Evolutionary conservation across 2,888 invertebrate species (phyloP).

Genomic region (Byasa hedistus): DNA sequence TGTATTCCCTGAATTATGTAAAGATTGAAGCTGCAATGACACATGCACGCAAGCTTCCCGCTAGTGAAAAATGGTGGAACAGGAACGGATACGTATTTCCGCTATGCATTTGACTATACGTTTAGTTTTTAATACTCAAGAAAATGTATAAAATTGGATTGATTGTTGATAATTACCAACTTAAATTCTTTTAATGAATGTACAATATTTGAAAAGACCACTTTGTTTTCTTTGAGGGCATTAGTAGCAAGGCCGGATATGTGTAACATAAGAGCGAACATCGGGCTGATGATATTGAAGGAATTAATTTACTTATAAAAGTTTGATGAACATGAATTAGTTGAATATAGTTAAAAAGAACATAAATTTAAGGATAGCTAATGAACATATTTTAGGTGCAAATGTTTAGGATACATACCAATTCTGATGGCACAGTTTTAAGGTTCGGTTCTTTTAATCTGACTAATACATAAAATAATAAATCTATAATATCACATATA

Average conservation of each 20-base stretch:
- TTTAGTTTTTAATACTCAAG: not conserved
- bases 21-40: not conserved
- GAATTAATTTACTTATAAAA: too few species aligned
- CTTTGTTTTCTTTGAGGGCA: too few species aligned
- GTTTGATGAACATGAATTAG: too few species aligned
- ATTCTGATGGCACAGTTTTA: slow-evolving; percentile 75
- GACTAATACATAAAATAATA: slow-evolving; percentile 84
- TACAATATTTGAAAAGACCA: too few species aligned
- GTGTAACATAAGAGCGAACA: too few species aligned
- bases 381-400: not conserved
- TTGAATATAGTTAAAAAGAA: too few species aligned
- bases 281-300: too few species aligned
- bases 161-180: too few species aligned
- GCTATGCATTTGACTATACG: not conserved
- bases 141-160: too few species aligned
- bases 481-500: slow-evolving; percentile 77
- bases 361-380: too few species aligned
- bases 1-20: not conserved
- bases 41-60: not conserved
- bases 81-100: not conserved
- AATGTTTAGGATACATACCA: slow-evolving; percentile 56
- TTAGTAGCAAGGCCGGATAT: too few species aligned
- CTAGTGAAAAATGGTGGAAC: not conserved
- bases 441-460: slow-evolving; percentile 81
- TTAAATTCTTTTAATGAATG: too few species aligned